These are phyloP conservation scores for Rostratula benghalensis DNA, from an alignment of 2,113 vertebrate genomes.

Conservation along the genomic window DNA sequence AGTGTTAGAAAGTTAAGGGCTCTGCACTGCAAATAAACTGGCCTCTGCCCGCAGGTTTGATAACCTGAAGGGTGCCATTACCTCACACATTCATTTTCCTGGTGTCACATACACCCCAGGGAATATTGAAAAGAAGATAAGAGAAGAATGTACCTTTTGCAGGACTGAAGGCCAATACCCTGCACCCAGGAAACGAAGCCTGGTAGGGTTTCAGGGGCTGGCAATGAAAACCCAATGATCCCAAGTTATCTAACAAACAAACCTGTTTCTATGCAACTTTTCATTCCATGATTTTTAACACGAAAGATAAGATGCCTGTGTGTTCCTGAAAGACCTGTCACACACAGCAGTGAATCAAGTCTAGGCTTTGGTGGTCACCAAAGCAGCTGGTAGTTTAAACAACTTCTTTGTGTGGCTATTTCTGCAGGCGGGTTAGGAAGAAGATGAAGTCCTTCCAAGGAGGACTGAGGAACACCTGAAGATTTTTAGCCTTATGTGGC, in stretches of 20 bases:
- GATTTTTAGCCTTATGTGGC: not conserved
- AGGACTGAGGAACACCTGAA: not conserved
- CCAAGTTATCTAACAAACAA: not conserved
- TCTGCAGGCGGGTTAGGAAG: not conserved
- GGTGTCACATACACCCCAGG: not conserved
- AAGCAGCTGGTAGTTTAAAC: not conserved
- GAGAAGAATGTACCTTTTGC: constrained; percentile 13
- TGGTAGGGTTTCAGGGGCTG: not conserved
- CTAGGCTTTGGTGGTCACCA: not conserved
- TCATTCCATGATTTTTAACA: not conserved
- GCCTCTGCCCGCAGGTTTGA: not conserved
- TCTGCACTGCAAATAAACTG: not conserved
- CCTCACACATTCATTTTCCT: constrained; percentile 12
- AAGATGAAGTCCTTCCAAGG: not conserved
- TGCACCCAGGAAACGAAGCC: not conserved
- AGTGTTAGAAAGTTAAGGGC: not conserved
- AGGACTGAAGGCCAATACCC: not conserved
- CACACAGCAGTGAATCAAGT: accelerated
- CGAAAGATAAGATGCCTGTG: not conserved
- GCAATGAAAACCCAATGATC: not conserved
- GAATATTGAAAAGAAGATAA: constrained; percentile 20
- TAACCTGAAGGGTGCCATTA: not conserved
- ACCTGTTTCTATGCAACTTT: not conserved
- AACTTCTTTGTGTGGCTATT: accelerated
- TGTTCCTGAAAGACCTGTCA: not conserved